phyloP scores from a whole-genome alignment of 2,888 invertebrate species.

The Dasysyrphus albostriatus region DNA sequence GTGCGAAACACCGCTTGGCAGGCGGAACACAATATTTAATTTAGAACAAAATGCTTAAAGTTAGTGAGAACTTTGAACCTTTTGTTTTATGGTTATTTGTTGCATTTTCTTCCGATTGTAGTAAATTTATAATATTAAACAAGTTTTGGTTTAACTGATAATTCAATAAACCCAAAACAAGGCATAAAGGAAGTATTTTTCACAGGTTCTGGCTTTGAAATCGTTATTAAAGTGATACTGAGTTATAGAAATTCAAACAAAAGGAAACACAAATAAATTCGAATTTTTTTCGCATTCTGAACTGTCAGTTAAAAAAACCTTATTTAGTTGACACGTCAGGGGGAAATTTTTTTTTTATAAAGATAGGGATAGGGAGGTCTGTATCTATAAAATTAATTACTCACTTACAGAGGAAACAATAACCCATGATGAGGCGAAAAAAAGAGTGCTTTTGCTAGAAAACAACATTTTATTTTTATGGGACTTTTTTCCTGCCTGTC shows the following conservation, averaged over 20 bases:
- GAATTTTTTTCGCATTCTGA: not conserved
- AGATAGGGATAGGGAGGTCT: slow-evolving; percentile 14
- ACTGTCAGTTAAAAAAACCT: slow-evolving; percentile 10
- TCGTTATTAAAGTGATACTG: not conserved
- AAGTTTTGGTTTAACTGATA: not conserved
- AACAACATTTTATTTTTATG: not conserved
- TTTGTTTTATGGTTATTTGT: slow-evolving; percentile 3
- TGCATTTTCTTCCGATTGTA: slow-evolving; percentile 6
- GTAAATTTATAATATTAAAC: slow-evolving; percentile 16
- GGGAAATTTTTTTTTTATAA: slow-evolving; percentile 15
- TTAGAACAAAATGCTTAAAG: not conserved
- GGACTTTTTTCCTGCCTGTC: not conserved
- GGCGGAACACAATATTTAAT: not conserved
- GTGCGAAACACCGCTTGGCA: too few species aligned
- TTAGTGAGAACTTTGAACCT: slow-evolving; percentile 34
- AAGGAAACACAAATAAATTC: not conserved
- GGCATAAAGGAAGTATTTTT: slow-evolving; percentile 43
- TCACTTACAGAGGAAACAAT: not conserved
- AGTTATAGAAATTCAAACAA: not conserved
- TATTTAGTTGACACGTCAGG: slow-evolving; percentile 29
- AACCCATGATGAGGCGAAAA: not conserved
- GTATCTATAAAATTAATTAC: slow-evolving; percentile 6
- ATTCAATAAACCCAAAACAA: slow-evolving; percentile 26
- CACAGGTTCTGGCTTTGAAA: not conserved
- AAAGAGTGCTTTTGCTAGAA: not conserved